These are phyloP conservation scores for Callyntrura sp. DNA, from an alignment of 2,888 invertebrate genomes.

Conservation along the genomic window DNA sequence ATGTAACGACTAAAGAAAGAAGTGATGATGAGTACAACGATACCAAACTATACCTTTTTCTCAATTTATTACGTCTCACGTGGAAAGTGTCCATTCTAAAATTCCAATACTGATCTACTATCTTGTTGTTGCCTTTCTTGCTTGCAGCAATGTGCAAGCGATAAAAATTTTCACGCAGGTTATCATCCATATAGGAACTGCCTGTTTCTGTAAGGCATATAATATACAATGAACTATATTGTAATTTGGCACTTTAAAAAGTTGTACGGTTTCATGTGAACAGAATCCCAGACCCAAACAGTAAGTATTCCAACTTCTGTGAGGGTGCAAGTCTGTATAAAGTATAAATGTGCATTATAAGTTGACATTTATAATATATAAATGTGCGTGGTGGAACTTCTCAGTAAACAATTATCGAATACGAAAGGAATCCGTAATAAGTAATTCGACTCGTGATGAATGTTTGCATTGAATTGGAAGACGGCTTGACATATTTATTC, in stretches of 20 bases:
- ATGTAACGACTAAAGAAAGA: neutral
- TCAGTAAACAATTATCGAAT: constrained; percentile 68
- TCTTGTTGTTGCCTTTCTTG: too few relatives aligned
- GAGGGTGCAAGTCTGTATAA: neutral
- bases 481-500: neutral
- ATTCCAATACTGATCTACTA: constrained; percentile 1
- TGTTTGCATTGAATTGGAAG: constrained; percentile 45
- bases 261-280: too few relatives aligned
- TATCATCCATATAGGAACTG: too few relatives aligned
- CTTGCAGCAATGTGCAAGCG: neutral
- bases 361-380: constrained; percentile 28
- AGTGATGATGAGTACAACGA: constrained; percentile 36
- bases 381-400: constrained; percentile 32
- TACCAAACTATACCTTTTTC: constrained; percentile 39
- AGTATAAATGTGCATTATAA: neutral
- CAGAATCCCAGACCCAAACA: neutral
- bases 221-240: neutral
- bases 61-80: neutral
- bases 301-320: neutral
- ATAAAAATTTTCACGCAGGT: neutral
- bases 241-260: too few relatives aligned
- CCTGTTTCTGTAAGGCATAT: neutral
- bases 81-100: neutral
- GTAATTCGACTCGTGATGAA: constrained; percentile 69
- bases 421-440: neutral